Conservation (phyloP, 2,888 invertebrate genomes). For the Agrypnus murinus region DNA sequence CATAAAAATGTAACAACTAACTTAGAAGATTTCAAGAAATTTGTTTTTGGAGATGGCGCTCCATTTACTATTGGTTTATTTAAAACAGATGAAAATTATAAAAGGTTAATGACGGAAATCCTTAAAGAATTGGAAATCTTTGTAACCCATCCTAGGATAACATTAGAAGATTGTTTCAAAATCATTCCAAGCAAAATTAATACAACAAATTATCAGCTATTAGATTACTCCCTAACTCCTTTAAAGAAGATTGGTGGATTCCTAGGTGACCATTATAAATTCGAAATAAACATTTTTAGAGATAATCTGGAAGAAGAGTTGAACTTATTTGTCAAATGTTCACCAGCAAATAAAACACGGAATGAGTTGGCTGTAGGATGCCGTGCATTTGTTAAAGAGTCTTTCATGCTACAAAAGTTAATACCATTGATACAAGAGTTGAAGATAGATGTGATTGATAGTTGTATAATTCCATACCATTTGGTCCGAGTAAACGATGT, state of each 20-base stretch:
- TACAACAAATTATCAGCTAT: slow-evolving; percentile 53
- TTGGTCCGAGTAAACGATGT: slow-evolving; percentile 29
- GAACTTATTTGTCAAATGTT: slow-evolving; percentile 60
- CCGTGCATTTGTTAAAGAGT: slow-evolving; percentile 42
- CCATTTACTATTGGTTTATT: slow-evolving; percentile 28
- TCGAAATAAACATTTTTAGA: slow-evolving; percentile 52
- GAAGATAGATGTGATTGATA: slow-evolving; percentile 14
- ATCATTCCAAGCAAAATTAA: slow-evolving; percentile 55
- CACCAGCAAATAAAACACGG: slow-evolving; percentile 52
- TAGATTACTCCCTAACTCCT: slow-evolving; percentile 48
- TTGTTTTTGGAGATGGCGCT: slow-evolving; percentile 34
- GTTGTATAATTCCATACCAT: slow-evolving; percentile 16
- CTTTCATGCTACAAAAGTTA: slow-evolving; percentile 19
- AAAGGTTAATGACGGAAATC: slow-evolving; percentile 28
- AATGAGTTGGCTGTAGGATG: slow-evolving; percentile 52
- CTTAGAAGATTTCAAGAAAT: slow-evolving; percentile 30
- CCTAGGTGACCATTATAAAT: slow-evolving; percentile 61
- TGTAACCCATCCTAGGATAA: slow-evolving; percentile 45
- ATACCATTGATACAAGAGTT: slow-evolving; percentile 18
- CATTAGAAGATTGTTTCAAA: slow-evolving; percentile 59
- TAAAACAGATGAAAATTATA: slow-evolving; percentile 38
- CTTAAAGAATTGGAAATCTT: slow-evolving; percentile 41
- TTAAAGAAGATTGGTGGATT: slow-evolving; percentile 59
- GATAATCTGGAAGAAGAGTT: slow-evolving; percentile 45
- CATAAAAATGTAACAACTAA: slow-evolving; percentile 30